A percentile compares a stretch with the other conserved stretches of the same genome.
Conservation (phyloP, 1,140 invertebrate genomes). For the Neotoxoptera formosana region DNA sequence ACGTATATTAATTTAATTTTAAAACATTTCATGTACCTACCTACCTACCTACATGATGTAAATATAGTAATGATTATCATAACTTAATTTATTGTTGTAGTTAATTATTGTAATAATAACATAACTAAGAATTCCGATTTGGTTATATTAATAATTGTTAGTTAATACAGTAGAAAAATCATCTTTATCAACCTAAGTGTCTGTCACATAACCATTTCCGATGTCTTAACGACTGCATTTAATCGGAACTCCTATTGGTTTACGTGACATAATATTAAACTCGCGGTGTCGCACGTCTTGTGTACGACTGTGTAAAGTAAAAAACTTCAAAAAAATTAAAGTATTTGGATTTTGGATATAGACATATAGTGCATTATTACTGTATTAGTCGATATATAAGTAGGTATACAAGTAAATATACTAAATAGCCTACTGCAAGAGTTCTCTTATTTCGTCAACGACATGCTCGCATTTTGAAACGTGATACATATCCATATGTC, state of each 20-base stretch:
- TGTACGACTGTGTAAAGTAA: no score
- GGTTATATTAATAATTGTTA: neutral
- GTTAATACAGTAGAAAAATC: neutral
- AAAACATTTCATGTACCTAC: neutral
- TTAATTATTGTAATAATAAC: neutral
- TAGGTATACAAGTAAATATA: neutral
- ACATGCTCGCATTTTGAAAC: neutral
- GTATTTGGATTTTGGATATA: neutral
- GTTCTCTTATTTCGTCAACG: neutral
- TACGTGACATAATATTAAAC: neutral
- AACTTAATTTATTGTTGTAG: neutral
- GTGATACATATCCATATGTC: conserved; percentile 12
- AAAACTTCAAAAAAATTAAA: neutral
- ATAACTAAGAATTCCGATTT: neutral
- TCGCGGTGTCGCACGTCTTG: neutral
- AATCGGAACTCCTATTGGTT: no score
- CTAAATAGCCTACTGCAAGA: neutral
- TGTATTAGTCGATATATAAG: neutral
- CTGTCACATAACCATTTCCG: neutral
- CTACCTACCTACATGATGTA: neutral
- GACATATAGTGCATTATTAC: no score
- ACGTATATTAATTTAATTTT: neutral
- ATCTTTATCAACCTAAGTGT: neutral
- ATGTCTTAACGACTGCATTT: no score
- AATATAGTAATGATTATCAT: neutral